A percentile compares a stretch with the other conserved stretches of the same genome.
Conservation (phyloP, 2,113 vertebrate genomes). For the Erinaceus europaeus region DNA sequence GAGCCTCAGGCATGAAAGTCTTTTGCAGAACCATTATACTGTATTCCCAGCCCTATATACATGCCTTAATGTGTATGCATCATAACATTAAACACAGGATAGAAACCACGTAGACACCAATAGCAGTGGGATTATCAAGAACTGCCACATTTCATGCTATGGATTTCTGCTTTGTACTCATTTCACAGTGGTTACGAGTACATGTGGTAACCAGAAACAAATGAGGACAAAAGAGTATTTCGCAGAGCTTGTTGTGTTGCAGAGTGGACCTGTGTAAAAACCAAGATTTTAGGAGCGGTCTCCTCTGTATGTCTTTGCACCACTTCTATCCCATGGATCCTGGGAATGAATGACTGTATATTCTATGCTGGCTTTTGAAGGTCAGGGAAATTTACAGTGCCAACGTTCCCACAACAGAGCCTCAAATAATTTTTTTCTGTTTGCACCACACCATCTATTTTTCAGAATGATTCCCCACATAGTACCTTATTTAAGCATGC, state of each 20-base stretch:
- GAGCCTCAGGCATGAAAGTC: too few species aligned
- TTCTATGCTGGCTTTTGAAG: neutral
- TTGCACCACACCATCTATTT: neutral
- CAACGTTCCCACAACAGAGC: neutral
- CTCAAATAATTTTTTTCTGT: slow-evolving; percentile 27
- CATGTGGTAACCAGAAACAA: too few species aligned
- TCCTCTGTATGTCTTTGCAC: neutral
- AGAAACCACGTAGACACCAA: too few species aligned
- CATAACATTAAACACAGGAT: too few species aligned
- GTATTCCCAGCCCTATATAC: too few species aligned
- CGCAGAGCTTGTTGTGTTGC: neutral
- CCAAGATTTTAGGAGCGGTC: neutral
- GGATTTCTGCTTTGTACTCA: too few species aligned
- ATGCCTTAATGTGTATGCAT: too few species aligned
- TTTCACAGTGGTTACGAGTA: too few species aligned
- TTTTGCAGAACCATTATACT: too few species aligned
- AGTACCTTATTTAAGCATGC: slow-evolving; percentile 44
- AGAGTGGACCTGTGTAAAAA: neutral
- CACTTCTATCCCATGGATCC: neutral
- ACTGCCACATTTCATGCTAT: too few species aligned
- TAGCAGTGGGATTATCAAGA: too few species aligned
- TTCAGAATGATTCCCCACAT: neutral
- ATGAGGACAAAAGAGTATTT: too few species aligned
- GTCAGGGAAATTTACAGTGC: neutral
- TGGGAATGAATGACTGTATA: neutral